These are phyloP conservation scores for Synergus itoensis DNA, from an alignment of 2,888 invertebrate species.

Conservation along the genomic window DNA sequence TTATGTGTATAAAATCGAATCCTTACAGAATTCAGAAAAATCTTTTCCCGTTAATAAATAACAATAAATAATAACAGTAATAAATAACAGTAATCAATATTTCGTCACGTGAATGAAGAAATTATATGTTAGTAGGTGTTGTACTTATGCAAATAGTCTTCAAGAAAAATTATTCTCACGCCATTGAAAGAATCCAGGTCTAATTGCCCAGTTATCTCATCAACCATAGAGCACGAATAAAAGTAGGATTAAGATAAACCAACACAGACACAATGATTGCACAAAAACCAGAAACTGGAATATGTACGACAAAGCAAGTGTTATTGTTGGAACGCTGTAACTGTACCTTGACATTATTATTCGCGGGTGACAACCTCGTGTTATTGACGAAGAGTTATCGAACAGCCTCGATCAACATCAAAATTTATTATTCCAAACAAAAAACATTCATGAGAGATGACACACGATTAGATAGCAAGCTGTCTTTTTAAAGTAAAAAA, in stretches of 20 bases:
- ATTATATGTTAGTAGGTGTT: not conserved
- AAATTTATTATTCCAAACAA: not conserved
- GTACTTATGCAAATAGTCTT: slow-evolving; percentile 12
- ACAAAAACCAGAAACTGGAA: slow-evolving; percentile 47
- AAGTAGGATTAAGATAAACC: slow-evolving; percentile 1
- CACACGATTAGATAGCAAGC: not conserved
- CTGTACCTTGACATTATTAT: slow-evolving; percentile 64
- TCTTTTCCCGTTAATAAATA: not conserved
- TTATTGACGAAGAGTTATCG: slow-evolving; percentile 17
- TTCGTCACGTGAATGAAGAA: not conserved
- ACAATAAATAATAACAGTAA: too few relatives aligned
- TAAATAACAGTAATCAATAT: not conserved
- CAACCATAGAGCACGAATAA: slow-evolving; percentile 17
- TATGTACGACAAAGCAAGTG: slow-evolving; percentile 51
- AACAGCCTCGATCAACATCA: slow-evolving; percentile 4
- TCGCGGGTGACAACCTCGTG: slow-evolving; percentile 38
- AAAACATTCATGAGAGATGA: not conserved
- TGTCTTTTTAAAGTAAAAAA: not conserved
- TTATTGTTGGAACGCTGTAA: slow-evolving; percentile 50
- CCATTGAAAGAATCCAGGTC: slow-evolving; percentile 16
- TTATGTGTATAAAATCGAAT: too few relatives aligned
- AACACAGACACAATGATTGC: slow-evolving; percentile 41
- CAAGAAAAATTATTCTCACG: slow-evolving; percentile 35
- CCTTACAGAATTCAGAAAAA: accelerated
- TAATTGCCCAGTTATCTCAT: slow-evolving; percentile 39